A percentile compares a stretch with the other conserved stretches of the same genome.
These are phyloP conservation scores for Falco rusticolus DNA, from an alignment of 2,797 vertebrate genomes.

Conservation along the genomic window DNA sequence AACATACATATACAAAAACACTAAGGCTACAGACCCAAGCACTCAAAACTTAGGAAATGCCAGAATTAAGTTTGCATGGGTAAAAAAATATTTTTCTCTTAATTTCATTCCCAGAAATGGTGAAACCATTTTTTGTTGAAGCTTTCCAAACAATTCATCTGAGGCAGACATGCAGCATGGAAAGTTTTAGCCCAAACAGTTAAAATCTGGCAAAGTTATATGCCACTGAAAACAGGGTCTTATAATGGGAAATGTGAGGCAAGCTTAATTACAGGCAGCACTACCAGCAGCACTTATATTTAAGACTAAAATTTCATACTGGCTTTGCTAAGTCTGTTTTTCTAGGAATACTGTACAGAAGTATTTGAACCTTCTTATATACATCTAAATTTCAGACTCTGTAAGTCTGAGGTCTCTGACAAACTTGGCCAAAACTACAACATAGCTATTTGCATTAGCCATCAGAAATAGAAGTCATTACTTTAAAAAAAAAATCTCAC, in stretches of 20 bases:
- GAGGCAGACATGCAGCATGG: slow-evolving; percentile 59
- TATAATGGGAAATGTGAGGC: slow-evolving; percentile 62
- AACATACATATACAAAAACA: slow-evolving; percentile 35
- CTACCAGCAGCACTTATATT: slow-evolving; percentile 20
- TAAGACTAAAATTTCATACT: slow-evolving; percentile 35
- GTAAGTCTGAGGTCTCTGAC: neutral
- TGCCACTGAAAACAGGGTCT: slow-evolving; percentile 40
- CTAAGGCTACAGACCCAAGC: slow-evolving; percentile 8
- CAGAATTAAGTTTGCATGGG: slow-evolving; percentile 62
- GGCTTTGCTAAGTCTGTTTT: slow-evolving; percentile 23
- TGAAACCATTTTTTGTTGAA: slow-evolving; percentile 60
- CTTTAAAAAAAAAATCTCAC: neutral
- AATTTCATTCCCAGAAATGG: slow-evolving; percentile 69
- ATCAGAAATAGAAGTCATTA: neutral
- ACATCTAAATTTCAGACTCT: neutral
- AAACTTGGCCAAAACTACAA: neutral
- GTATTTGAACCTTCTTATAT: neutral
- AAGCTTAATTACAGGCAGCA: slow-evolving; percentile 49
- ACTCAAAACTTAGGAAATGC: slow-evolving; percentile 34
- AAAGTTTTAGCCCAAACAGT: slow-evolving; percentile 69
- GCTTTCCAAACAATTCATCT: slow-evolving; percentile 68
- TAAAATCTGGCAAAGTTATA: slow-evolving; percentile 52
- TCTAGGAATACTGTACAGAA: slow-evolving; percentile 42
- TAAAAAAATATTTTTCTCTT: slow-evolving; percentile 66
- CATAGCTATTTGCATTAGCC: neutral